Percentiles rank a stretch among this genome's conserved stretches.
Evolutionary conservation across 1,140 invertebrate genomes (phyloP).

Genomic region (Macrotrachela quadricornifera): DNA sequence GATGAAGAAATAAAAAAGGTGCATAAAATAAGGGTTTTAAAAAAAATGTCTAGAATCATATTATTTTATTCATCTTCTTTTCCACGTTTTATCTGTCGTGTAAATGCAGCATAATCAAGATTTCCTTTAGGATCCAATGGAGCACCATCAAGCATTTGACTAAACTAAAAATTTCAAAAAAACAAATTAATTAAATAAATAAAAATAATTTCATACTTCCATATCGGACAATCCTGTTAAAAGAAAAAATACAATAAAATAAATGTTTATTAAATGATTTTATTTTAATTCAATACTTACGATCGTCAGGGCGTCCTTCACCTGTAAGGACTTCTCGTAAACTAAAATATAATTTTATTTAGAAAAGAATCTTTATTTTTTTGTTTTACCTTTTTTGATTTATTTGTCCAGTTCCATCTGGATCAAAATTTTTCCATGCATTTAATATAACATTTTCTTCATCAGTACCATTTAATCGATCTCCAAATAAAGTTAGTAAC

Average conservation of each 20-base stretch:
- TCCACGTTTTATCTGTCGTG: constrained; percentile 10
- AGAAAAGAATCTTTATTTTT: neutral
- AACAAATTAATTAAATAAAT: no score
- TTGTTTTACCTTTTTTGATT: constrained; percentile 32
- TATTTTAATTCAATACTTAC: neutral
- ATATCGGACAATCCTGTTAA: no score
- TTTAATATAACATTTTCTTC: constrained; percentile 78
- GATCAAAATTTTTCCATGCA: constrained; percentile 82
- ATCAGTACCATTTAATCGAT: constrained; percentile 38
- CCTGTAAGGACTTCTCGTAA: constrained; percentile 2
- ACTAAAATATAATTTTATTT: neutral
- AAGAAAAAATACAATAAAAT: no score
- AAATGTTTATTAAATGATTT: no score
- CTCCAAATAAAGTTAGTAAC: constrained; percentile 69
- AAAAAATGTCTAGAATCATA: no score
- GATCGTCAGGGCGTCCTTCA: neutral
- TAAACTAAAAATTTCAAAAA: neutral
- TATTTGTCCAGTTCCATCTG: constrained; percentile 35
- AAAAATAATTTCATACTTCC: no score
- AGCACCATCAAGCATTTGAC: constrained; percentile 6
- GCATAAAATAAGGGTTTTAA: no score
- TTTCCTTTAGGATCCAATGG: constrained; percentile 8
- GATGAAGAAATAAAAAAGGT: no score
- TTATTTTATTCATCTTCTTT: constrained; percentile 9
- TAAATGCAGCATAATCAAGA: constrained; percentile 9